Conservation (phyloP, 2,888 invertebrate genomes). For the Stenodera caucasica region DNA sequence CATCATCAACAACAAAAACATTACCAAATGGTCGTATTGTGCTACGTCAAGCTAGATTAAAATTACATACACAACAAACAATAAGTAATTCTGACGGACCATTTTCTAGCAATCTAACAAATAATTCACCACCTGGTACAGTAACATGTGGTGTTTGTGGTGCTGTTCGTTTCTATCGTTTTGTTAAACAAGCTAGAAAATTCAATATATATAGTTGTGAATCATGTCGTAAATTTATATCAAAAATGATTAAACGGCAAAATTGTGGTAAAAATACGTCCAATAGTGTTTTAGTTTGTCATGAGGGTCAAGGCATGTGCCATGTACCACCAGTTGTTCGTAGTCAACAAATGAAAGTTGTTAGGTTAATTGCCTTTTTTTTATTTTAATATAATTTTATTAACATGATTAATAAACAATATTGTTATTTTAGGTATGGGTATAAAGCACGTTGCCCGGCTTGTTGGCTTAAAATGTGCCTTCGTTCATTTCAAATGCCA, state of each 20-base stretch:
- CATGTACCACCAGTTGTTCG: slow-evolving; percentile 71
- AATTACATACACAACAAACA: slow-evolving; percentile 59
- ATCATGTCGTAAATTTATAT: slow-evolving; percentile 84
- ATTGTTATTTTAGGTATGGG: slow-evolving; percentile 57
- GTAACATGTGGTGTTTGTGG: slow-evolving; percentile 80
- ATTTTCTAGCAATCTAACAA: slow-evolving; percentile 61
- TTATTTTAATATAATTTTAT: background rate
- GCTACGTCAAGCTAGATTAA: slow-evolving; percentile 68
- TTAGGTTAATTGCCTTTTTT: slow-evolving; percentile 40
- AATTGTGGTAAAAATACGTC: slow-evolving; percentile 62
- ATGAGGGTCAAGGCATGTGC: slow-evolving; percentile 73
- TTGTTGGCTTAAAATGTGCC: slow-evolving; percentile 85
- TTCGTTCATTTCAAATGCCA: slow-evolving; percentile 78
- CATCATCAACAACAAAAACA: slow-evolving; percentile 46
- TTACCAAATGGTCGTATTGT: slow-evolving; percentile 67
- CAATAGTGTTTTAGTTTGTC: slow-evolving; percentile 64
- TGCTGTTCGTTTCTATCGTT: slow-evolving; percentile 73
- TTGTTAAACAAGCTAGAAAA: slow-evolving; percentile 77
- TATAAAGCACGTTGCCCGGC: slow-evolving; percentile 79
- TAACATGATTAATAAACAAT: too few species aligned
- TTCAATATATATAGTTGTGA: slow-evolving; percentile 85
- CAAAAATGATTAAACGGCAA: slow-evolving; percentile 75
- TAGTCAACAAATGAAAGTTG: slow-evolving; percentile 70
- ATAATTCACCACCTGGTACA: slow-evolving; percentile 63
- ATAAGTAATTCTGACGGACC: slow-evolving; percentile 65